Evolutionary conservation across 2,797 vertebrate species (phyloP), one percentile per base, ranked within the genome.

Genomic region (Sciurus carolinensis): DNA sequence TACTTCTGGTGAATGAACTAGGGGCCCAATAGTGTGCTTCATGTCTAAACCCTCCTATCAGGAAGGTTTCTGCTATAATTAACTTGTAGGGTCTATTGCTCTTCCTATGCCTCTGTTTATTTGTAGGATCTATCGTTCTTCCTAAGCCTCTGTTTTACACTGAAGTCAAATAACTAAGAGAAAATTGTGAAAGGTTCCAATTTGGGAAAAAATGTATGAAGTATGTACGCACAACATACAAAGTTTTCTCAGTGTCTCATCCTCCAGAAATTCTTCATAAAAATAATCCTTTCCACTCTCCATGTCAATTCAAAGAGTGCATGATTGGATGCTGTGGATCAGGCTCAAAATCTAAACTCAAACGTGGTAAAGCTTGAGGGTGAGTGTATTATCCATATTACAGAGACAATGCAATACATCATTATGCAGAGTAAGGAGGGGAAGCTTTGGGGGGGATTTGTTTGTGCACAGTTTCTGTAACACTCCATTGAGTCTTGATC

Each of bases 221-320:
- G 9, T 18, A 5, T 57, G 15, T 18, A 5, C 52, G 13, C 8
- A 89, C 2, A 39, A 5, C 36, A 44, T 17, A 42, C 64, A 67
- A 81, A 4, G 5, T 83, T 71, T 64, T 30, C 42, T 90, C 44
- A 73, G 50, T 15, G 5, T 82, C 59, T 94, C 20, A 87, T 24
- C 17, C 57, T 76, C n/a, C 71, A 83, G 67, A 84, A 80, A 80
- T 42, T 28, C 28, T 83, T 73, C 69, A 72, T 39, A 92, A 93
- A 87, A 91, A 86, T 22, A 30, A 84, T 36, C 33, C 10, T 66
- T 57, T 66, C 39, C 14, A 54, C 22, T 59, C 39, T 79, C 36
- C 15, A 71, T 88, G 26, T 13, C n/a, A 64, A 57, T 93, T 79
- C 22, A 39, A 82, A 91, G 4, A 80, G 54, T 11, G 4, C 18